A percentile compares a stretch with the other conserved stretches of the same genome.
Conservation (phyloP, 2,888 invertebrate genomes). For the Microchrysa polita region DNA sequence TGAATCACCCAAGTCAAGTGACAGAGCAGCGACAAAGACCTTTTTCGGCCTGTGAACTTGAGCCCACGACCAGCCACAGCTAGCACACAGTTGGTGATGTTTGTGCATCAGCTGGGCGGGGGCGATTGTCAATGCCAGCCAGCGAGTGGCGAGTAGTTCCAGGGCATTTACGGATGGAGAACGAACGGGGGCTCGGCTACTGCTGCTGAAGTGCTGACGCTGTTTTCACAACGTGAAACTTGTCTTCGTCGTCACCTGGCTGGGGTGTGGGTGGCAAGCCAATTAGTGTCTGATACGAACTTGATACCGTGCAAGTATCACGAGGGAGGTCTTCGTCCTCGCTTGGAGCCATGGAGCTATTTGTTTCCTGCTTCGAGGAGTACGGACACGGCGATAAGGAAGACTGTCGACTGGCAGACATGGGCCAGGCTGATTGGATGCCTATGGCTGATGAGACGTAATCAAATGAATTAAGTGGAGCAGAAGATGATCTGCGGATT, state of each 20-base stretch:
- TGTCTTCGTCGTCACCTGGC: neutral
- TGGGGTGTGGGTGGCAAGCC: neutral
- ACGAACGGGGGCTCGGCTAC: neutral
- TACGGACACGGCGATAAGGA: too few species aligned
- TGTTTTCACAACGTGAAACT: constrained; percentile 7
- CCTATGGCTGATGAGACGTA: too few species aligned
- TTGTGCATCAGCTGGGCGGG: too few species aligned
- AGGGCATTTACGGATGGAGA: neutral
- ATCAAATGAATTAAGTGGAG: too few species aligned
- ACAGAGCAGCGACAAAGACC: constrained; percentile 17
- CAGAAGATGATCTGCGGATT: too few species aligned
- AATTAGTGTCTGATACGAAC: constrained; percentile 16
- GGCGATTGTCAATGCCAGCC: neutral
- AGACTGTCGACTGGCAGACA: too few species aligned
- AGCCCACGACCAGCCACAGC: neutral
- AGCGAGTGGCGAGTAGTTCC: neutral
- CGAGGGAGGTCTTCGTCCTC: neutral
- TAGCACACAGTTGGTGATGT: neutral
- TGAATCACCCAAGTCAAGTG: neutral
- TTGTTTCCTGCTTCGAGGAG: too few species aligned
- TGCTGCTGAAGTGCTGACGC: too few species aligned
- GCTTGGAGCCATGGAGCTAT: too few species aligned
- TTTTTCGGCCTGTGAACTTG: constrained; percentile 12
- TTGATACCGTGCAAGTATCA: neutral
- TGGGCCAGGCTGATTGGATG: too few species aligned